Percentiles rank a stretch among this genome's conserved stretches.
These are phyloP conservation scores for Andrena flavipes DNA, from an alignment of 2,888 invertebrate species.

Conservation along the genomic window DNA sequence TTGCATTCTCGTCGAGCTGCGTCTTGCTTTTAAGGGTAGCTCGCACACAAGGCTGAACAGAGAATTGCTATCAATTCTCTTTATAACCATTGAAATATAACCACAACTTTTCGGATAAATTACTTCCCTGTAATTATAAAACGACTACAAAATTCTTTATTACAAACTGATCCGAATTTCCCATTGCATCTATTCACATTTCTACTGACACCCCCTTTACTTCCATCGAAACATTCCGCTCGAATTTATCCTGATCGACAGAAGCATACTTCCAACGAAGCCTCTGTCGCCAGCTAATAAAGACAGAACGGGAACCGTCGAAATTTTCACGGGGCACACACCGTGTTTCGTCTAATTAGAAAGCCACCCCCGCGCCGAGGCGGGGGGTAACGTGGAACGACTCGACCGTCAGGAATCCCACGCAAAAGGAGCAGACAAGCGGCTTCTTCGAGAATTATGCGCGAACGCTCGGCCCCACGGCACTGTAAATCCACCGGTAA, in stretches of 20 bases:
- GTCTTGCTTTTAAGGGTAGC: conserved; percentile 27
- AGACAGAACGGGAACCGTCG: conserved; percentile 41
- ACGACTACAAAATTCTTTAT: too few relatives aligned
- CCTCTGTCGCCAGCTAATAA: conserved; percentile 6
- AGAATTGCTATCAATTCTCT: neutral
- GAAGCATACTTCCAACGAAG: conserved; percentile 9
- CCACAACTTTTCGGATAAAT: neutral
- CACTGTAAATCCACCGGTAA: conserved; percentile 73
- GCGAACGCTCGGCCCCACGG: conserved; percentile 68
- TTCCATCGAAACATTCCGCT: conserved; percentile 8
- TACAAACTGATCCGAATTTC: too few relatives aligned
- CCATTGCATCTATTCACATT: too few relatives aligned
- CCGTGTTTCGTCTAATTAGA: conserved; percentile 53
- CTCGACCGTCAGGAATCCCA: conserved; percentile 46
- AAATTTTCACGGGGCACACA: conserved; percentile 26
- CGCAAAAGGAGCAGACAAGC: conserved; percentile 32
- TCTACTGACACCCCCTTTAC: too few relatives aligned
- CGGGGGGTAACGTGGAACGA: neutral
- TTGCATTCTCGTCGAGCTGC: conserved; percentile 74
- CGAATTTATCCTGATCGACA: conserved; percentile 5
- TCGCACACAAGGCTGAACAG: neutral
- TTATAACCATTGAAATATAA: neutral
- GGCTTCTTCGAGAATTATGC: conserved; percentile 65
- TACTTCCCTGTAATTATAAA: too few relatives aligned
- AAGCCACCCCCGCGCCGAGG: conserved; percentile 16